Base-by-base conservation (phyloP, 2,113 vertebrate species). In the Oenanthe oenanthe region DNA sequence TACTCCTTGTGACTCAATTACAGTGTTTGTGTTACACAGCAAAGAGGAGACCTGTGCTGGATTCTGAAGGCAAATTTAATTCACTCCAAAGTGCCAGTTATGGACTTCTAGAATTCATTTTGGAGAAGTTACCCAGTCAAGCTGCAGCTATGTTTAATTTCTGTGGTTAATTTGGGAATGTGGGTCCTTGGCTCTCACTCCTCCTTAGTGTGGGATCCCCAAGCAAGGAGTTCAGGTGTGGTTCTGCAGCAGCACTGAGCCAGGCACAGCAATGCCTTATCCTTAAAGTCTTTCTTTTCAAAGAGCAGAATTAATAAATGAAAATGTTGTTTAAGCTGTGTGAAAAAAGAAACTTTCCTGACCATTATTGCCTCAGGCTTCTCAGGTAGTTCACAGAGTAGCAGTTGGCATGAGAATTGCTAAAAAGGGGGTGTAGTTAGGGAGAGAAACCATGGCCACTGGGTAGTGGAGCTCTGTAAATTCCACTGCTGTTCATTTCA, bases 91-190 rank as follows among this genome's bases (percentile, higher is more conserved):
- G 34, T 54, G 43, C n/a, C n/a, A 38, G 84, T 13, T 79, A 8
- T 5, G 58, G 34, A 67, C 71, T 87, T 1, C 2, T 70, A 38
- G 45, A 26, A 3, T 54, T 72, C 0, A 0, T 72, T 89, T 54
- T 58, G 70, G 34, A 89, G 73, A 84, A 76, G 74, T 60, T 77
- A 40, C 38, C 21, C 29, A 9, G 65, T 51, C 20, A 34, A 12
- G 22, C 26, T 63, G 43, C 61, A 94, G 76, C 61, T 42, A 0
- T 24, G 31, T 63, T 83, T 86, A 67, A 25, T 77, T 79, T 58
- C 65, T 74, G 57, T 76, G 58, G 28, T 57, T 88, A 17, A 38
- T 82, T 82, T 36, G 63, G 85, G 53, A 85, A 11, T 20, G 31
- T 28, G 21, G 45, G n/a, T 68, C 50, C 78, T 57, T 61, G 28